These are phyloP conservation scores for Periparus ater DNA, from an alignment of 2,797 vertebrate species.

Conservation along the genomic window DNA sequence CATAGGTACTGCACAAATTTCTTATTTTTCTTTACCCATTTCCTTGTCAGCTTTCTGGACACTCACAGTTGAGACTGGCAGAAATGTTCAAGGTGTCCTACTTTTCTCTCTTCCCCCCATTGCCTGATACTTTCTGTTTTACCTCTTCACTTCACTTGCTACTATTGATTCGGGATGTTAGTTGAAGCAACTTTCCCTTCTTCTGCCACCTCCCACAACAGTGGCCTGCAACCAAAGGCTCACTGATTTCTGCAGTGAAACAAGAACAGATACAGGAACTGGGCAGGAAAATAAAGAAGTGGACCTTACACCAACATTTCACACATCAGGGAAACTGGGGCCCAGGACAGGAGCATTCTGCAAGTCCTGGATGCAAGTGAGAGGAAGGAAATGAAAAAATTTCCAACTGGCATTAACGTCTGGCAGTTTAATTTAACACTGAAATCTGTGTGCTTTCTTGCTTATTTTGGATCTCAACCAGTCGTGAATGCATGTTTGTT, in stretches of 20 bases:
- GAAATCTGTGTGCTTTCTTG: background rate
- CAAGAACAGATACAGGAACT: background rate
- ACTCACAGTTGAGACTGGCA: background rate
- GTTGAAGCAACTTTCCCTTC: background rate
- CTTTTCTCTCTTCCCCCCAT: background rate
- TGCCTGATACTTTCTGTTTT: background rate
- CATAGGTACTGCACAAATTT: background rate
- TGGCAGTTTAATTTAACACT: background rate
- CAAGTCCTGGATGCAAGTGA: background rate
- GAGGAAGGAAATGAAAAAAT: background rate
- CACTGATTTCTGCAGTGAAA: background rate
- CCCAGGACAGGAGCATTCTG: background rate
- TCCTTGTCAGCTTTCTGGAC: background rate
- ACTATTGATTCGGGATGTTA: background rate
- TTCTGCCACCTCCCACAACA: background rate
- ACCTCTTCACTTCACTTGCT: background rate
- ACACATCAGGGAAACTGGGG: background rate
- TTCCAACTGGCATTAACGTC: background rate
- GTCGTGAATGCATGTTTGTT: background rate
- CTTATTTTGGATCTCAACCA: background rate
- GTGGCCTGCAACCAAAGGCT: background rate
- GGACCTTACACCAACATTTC: background rate
- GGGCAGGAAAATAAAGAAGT: background rate
- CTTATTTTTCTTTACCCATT: background rate
- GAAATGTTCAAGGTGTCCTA: background rate